Percentiles rank a stretch among this genome's conserved stretches.
phyloP scores from a whole-genome alignment of 2,888 invertebrate genomes.

The Brachylomia viminalis region DNA sequence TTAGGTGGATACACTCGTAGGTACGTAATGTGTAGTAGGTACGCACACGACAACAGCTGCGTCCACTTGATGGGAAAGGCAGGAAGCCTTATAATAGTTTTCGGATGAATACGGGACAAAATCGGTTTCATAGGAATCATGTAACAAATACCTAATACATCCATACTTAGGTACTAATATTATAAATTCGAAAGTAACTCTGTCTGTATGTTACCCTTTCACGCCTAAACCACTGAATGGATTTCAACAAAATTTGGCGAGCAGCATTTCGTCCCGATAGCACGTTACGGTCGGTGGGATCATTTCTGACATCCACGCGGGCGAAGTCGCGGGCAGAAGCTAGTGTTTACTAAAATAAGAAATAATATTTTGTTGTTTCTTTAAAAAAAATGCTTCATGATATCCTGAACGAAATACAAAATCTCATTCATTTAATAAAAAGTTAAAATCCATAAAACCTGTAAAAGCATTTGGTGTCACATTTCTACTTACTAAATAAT shows the following conservation, averaged over 20 bases:
- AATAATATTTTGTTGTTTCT: not conserved
- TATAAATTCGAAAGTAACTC: too few species aligned
- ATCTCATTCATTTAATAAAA: not conserved
- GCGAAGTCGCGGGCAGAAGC: too few species aligned
- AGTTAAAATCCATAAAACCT: slow-evolving; percentile 1
- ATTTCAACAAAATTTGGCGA: too few species aligned
- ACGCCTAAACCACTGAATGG: too few species aligned
- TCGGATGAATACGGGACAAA: not conserved
- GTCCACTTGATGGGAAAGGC: not conserved
- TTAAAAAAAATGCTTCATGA: not conserved
- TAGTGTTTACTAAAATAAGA: too few species aligned
- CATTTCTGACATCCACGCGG: too few species aligned
- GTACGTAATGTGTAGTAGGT: not conserved
- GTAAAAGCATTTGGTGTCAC: slow-evolving; percentile 14
- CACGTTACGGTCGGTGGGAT: too few species aligned
- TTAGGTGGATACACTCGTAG: not conserved
- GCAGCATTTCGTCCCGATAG: too few species aligned
- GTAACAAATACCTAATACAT: too few species aligned
- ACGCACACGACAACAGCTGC: not conserved
- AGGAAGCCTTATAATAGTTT: not conserved
- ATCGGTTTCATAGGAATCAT: not conserved
- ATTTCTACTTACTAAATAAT: slow-evolving; percentile 22
- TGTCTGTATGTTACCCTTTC: too few species aligned
- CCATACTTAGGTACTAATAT: too few species aligned
- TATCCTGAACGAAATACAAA: not conserved